phyloP scores from a whole-genome alignment of 2,797 vertebrate genomes.

The Naso thynnoides region DNA sequence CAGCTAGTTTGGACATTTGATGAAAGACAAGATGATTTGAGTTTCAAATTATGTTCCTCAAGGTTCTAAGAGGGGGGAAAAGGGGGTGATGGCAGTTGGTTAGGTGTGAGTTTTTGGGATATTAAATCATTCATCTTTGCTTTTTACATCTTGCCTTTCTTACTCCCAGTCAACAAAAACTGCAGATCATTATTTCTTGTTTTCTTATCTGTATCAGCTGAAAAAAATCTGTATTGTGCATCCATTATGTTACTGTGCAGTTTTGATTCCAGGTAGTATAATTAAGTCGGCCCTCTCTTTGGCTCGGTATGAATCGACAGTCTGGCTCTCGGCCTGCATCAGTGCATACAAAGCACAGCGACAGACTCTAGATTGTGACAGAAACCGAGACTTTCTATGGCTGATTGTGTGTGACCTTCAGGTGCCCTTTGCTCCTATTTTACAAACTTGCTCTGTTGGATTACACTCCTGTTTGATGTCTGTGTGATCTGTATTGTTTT shows the following conservation, averaged over 20 bases:
- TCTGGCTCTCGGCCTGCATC: constrained; percentile 52
- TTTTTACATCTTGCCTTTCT: no score
- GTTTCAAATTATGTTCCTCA: no score
- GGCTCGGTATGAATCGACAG: constrained; percentile 40
- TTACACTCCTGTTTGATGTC: constrained; percentile 16
- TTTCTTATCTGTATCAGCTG: no score
- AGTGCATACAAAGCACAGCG: constrained; percentile 44
- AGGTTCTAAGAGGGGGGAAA: no score
- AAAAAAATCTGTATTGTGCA: not conserved
- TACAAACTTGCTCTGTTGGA: constrained; percentile 15
- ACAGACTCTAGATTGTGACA: constrained; percentile 41
- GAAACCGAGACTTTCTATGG: constrained; percentile 42
- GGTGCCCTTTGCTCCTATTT: constrained; percentile 44
- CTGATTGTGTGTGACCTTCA: constrained; percentile 64
- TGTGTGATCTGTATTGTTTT: constrained; percentile 13
- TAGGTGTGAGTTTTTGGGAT: no score
- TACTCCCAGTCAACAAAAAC: no score
- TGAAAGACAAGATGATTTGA: no score
- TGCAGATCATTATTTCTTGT: no score
- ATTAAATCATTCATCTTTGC: no score
- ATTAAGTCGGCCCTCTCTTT: constrained; percentile 48
- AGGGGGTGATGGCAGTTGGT: no score
- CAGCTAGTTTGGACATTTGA: no score
- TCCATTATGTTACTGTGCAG: constrained; percentile 17
- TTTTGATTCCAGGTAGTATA: constrained; percentile 59